Evolutionary conservation across 2,797 vertebrate species (phyloP).

Genomic region (Varecia variegata): DNA sequence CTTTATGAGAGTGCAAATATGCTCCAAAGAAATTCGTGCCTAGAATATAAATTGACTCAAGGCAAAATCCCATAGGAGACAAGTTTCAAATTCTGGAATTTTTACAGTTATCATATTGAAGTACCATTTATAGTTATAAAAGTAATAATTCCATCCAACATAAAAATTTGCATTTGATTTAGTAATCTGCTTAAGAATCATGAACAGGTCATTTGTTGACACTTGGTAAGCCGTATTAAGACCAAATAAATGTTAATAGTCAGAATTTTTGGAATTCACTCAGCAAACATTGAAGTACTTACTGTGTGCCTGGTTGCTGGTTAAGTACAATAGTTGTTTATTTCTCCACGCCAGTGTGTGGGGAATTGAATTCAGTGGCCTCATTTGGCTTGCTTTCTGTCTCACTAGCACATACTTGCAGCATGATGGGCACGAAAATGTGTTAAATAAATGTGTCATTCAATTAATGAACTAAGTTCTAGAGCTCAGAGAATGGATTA

Average conservation of each 20-base stretch:
- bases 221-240: not conserved
- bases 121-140: slow-evolving; percentile 9
- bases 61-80: not conserved
- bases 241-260: not conserved
- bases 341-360: not conserved
- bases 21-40: not conserved
- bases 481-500: not conserved
- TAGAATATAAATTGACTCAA: slow-evolving; percentile 7
- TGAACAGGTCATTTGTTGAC: not conserved
- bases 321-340: not conserved
- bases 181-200: not conserved
- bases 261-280: not conserved
- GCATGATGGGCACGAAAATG: not conserved
- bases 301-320: not conserved
- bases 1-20: slow-evolving; percentile 31
- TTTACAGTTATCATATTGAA: not conserved
- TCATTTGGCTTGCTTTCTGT: not conserved
- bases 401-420: not conserved
- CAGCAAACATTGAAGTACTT: not conserved
- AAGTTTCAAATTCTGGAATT: not conserved
- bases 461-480: not conserved
- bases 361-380: not conserved
- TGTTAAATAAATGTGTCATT: not conserved
- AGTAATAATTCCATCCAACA: not conserved
- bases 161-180: slow-evolving; percentile 8